Conservation (phyloP, 2,113 vertebrate genomes). For the Tupaia chinensis region DNA sequence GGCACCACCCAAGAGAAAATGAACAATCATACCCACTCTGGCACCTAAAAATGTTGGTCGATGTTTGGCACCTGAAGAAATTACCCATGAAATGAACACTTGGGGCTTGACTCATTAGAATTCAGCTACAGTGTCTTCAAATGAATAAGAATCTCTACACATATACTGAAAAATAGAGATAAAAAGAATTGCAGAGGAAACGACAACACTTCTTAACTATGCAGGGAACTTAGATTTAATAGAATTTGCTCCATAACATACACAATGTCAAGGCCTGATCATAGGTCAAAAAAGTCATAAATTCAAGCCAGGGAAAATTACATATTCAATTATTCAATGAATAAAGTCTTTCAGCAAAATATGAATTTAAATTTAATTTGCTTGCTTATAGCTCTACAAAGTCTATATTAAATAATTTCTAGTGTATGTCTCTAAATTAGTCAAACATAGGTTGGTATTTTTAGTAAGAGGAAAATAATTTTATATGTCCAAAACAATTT, state of each 20-base stretch:
- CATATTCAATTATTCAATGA: conserved; percentile 15
- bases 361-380: conserved; percentile 8
- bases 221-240: conserved; percentile 45
- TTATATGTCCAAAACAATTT: neutral
- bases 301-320: neutral
- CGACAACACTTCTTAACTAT: neutral
- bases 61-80: conserved; percentile 72
- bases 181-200: conserved; percentile 50
- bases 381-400: neutral
- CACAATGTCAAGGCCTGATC: neutral
- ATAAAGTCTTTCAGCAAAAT: neutral
- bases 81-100: conserved; percentile 66
- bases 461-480: neutral
- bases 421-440: neutral
- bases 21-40: neutral
- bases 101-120: conserved; percentile 47
- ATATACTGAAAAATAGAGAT: conserved; percentile 56
- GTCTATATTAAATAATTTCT: neutral
- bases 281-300: neutral
- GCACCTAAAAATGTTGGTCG: conserved; percentile 42
- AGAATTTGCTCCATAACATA: neutral
- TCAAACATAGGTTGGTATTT: neutral
- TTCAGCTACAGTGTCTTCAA: conserved; percentile 45
- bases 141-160: conserved; percentile 66
- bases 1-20: conserved; percentile 29